Evolutionary conservation across 2,113 vertebrate species (phyloP).

Genomic region (Malurus cyaneus): DNA sequence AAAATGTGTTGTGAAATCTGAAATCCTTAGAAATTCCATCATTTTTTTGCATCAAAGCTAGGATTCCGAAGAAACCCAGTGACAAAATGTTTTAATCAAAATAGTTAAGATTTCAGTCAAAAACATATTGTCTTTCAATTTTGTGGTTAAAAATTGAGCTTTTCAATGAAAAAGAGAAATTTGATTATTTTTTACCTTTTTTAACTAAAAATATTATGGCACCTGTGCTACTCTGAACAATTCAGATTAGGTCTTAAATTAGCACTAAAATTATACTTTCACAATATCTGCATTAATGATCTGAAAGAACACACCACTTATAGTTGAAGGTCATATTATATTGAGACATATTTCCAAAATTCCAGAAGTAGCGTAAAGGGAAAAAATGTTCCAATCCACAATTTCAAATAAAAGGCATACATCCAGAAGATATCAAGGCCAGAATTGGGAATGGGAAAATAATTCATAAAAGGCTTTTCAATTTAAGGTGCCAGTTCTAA

Average conservation of each 20-base stretch:
- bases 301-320: neutral
- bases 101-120: neutral
- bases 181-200: neutral
- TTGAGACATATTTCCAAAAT: neutral
- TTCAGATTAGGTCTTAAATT: neutral
- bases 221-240: neutral
- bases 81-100: neutral
- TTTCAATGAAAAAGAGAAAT: neutral
- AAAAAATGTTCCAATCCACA: neutral
- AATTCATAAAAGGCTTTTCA: neutral
- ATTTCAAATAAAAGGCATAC: neutral
- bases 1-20: neutral
- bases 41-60: neutral
- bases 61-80: neutral
- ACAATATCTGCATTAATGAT: neutral
- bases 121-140: neutral
- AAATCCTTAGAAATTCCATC: neutral
- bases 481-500: neutral
- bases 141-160: neutral
- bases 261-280: neutral
- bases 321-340: neutral
- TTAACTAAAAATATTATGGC: neutral
- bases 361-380: neutral
- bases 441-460: neutral
- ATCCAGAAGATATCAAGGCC: neutral